These are phyloP conservation scores for Falco novaeseelandiae DNA, from an alignment of 2,797 vertebrate genomes.

Conservation along the genomic window DNA sequence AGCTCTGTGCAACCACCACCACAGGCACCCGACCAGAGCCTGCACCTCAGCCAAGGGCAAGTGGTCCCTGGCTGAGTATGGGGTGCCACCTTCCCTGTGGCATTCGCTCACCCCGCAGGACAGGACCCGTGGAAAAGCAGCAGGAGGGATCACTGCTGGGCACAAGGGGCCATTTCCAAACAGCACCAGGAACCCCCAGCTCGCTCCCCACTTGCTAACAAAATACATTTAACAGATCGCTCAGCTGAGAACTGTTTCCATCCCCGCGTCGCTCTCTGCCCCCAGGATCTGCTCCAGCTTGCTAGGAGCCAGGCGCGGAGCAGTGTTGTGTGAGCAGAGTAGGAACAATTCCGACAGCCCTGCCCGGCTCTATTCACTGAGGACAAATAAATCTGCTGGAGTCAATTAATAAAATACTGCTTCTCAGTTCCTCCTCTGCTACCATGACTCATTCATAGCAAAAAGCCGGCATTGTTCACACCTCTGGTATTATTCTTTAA, in stretches of 20 bases:
- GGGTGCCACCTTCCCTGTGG: neutral
- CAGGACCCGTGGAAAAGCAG: neutral
- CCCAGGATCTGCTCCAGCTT: neutral
- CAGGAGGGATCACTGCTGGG: rapidly evolving
- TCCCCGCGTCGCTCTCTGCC: neutral
- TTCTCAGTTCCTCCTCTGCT: neutral
- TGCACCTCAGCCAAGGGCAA: neutral
- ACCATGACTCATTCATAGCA: slow-evolving; percentile 1
- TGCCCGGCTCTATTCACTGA: neutral
- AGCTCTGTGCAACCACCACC: neutral
- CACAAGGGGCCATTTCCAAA: neutral
- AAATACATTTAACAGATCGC: neutral
- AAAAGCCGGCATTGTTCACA: slow-evolving; percentile 14
- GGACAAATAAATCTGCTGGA: slow-evolving; percentile 19
- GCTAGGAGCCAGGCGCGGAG: neutral
- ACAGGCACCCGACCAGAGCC: neutral
- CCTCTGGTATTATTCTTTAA: slow-evolving; percentile 21
- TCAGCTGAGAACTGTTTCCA: neutral
- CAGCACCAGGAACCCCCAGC: neutral
- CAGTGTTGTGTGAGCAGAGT: neutral
- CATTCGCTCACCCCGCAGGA: neutral
- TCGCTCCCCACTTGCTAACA: neutral
- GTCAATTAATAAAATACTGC: slow-evolving; percentile 23
- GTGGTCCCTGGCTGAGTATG: rapidly evolving
- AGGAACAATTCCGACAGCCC: neutral